Evolutionary conservation across 1,140 invertebrate species (phyloP), one percentile per base, ranked within the genome.

Genomic region (Hyphantria cunea): DNA sequence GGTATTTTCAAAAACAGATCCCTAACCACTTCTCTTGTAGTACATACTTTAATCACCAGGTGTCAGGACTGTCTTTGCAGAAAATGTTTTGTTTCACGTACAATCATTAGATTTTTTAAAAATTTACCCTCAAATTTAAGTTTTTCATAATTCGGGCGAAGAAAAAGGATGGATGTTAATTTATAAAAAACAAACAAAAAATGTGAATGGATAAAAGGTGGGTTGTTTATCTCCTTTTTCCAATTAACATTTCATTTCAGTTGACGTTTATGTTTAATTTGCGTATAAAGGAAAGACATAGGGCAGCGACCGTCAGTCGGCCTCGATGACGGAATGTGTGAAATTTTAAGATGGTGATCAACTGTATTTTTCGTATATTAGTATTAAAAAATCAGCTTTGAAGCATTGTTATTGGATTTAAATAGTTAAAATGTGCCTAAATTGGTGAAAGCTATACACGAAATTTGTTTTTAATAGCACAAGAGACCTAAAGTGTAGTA

Each of bases 251-350:
- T 4, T 41, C 7, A 41, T 41, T 12, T 53, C 7, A 13, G 5
- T 10, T 52, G 52, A 56, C 54, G 33, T 56, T 56, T 56, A 34
- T 17, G 11, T 3, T 0, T 5, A 25, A 12, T 9, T 37, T 84
- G 81, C 82, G 76, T 86, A 34, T 69, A 73, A 51, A 15, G 80
- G 74, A 80, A 44, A 74, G 66, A 64, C 44, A 64, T 78, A 79
- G 82, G 86, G 84, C 82, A 87, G 84, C 86, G 84, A 86, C 84
- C 84, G 79, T 85, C 82, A 87, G 83, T 89, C 82, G 71, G 82
- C 80, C 84, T 84, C 84, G 85, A 90, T 90, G 87, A 89, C 86
- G 87, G 87, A 89, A 89, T 90, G 82, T 88, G 82, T 87, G 76
- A 87, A 88, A 64, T 74, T 87, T 84, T 87, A 86, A 86, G 82